Evolutionary conservation across 2,113 vertebrate genomes (phyloP).

Genomic region (Halichoerus grypus): DNA sequence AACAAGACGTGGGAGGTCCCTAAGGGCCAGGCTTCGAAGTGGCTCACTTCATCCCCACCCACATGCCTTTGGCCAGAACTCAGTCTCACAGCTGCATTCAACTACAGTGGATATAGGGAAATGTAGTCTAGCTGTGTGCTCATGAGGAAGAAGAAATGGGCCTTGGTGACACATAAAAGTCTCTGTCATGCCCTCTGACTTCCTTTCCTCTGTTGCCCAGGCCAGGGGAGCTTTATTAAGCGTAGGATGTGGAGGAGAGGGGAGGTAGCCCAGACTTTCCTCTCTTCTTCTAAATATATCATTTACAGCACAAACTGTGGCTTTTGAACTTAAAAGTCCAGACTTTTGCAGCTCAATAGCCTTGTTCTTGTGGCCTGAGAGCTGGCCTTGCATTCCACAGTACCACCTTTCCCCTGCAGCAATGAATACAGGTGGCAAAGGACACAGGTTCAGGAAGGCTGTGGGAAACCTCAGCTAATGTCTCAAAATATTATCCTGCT

Average conservation of each 20-base stretch:
- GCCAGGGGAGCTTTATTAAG: neutral
- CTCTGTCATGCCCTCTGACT: neutral
- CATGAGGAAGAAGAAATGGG: neutral
- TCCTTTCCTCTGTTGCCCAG: neutral
- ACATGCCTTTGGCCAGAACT: neutral
- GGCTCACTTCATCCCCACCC: neutral
- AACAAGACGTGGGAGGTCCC: neutral
- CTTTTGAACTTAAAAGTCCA: neutral
- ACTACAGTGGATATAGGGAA: neutral
- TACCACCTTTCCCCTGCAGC: neutral
- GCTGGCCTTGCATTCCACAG: neutral
- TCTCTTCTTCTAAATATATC: slow-evolving; percentile 7
- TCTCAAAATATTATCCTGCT: neutral
- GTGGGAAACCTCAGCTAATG: neutral
- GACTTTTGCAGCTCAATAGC: neutral
- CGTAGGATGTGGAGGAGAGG: neutral
- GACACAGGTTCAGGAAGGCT: neutral
- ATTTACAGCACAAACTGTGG: neutral
- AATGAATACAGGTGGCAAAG: neutral
- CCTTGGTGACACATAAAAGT: neutral
- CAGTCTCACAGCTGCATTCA: neutral
- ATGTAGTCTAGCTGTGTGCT: neutral
- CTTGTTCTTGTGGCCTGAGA: neutral
- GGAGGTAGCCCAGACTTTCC: neutral
- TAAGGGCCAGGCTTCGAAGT: accelerated